Conservation (phyloP, 2,113 vertebrate genomes). For the Cettia cetti region DNA sequence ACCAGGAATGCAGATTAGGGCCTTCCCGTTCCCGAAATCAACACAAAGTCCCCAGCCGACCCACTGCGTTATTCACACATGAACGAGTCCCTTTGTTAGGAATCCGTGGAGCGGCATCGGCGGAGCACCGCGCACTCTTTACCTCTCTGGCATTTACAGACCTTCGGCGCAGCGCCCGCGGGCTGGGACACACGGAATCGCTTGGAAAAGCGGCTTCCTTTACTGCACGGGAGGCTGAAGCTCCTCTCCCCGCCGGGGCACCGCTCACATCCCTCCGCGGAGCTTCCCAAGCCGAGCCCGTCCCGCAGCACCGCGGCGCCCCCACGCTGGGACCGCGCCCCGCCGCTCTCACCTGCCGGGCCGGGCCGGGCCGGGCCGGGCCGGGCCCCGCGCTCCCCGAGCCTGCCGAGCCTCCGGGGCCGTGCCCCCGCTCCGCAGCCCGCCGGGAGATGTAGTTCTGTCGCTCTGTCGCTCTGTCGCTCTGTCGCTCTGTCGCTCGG, state of each 20-base stretch:
- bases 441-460: neutral
- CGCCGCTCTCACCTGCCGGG: neutral
- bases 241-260: neutral
- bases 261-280: neutral
- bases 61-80: neutral
- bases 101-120: neutral
- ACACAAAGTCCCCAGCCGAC: neutral
- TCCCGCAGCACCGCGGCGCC: neutral
- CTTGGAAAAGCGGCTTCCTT: fast-evolving
- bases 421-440: neutral
- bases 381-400: neutral
- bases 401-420: neutral
- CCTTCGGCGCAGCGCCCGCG: neutral
- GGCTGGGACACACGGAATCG: fast-evolving
- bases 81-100: neutral
- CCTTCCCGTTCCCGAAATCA: neutral
- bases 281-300: neutral
- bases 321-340: neutral
- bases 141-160: fast-evolving
- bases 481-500: too few species aligned
- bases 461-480: neutral
- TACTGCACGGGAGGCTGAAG: fast-evolving
- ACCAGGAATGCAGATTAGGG: neutral
- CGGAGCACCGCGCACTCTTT: neutral
- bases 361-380: too few species aligned